phyloP scores from a whole-genome alignment of 1,140 invertebrate genomes.

The Drosophila nannoptera region DNA sequence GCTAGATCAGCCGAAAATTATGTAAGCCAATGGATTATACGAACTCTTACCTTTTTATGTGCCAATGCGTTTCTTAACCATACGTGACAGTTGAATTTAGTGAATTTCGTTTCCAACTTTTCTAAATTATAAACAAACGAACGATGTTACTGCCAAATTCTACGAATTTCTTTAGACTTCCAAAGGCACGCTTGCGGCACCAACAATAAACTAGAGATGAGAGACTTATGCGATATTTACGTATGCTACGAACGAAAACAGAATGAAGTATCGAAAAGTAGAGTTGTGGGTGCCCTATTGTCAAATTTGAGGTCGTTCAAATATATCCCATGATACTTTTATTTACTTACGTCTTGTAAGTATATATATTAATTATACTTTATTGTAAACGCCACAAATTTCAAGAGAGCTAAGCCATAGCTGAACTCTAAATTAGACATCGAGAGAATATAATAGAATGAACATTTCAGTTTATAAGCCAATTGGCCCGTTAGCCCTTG shows the following conservation, averaged over 20 bases:
- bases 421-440: no score
- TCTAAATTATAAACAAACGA: constrained; percentile 52
- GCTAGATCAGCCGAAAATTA: constrained; percentile 43
- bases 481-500: no score
- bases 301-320: not conserved
- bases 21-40: constrained; percentile 41
- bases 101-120: constrained; percentile 12
- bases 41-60: constrained; percentile 40
- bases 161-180: constrained; percentile 39
- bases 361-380: no score
- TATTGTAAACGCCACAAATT: no score
- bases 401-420: no score
- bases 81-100: constrained; percentile 35
- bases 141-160: constrained; percentile 23
- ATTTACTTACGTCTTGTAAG: no score
- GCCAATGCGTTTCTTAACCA: constrained; percentile 19
- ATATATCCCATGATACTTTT: not conserved
- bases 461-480: no score
- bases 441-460: no score
- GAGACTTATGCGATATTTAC: not conserved
- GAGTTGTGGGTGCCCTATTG: not conserved
- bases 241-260: not conserved
- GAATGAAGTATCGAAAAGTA: not conserved
- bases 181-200: constrained; percentile 59
- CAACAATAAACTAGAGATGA: constrained; percentile 44